Evolutionary conservation across 2,113 vertebrate species (phyloP), one percentile per base, ranked within the genome.

Genomic region (Lonchura striata): DNA sequence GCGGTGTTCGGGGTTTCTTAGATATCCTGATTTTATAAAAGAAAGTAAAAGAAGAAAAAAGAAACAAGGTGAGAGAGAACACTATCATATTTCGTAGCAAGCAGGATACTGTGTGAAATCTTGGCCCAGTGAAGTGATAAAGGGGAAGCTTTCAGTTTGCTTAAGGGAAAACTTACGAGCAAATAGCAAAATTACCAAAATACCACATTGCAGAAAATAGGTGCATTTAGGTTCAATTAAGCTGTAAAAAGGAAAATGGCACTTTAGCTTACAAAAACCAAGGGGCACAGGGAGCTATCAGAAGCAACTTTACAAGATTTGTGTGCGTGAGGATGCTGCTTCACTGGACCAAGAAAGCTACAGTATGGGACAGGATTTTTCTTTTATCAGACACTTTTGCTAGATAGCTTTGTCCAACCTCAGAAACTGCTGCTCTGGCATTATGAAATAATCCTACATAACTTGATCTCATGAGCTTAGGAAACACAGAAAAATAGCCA

Each of bases 1-100:
- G 22, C 95, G 96, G 95, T 96, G 93, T 60, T 96, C 92, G 57
- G 94, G 96, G 92, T 97, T 97, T 96, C 96, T 94, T 94, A 96
- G 95, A 96, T 94, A 96, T 96, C 95, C 94, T 96, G 27, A 95
- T 97, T 96, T 96, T 96, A 95, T 96, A 96, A 96, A 96, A 96
- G 96, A 97, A 96, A 97, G 95, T 97, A 97, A 97, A 96, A 97
- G 96, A 97, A 96, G 95, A 96, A 96, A 97, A 97, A 97, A 96
- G 95, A 96, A 96, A 97, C 94, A 95, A 96, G 95, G 95, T 97
- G 96, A 96, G 95, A 96, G 92, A 94, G 95, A 96, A 92, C 94
- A 96, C 92, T 96, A 96, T 96, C 95, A 96, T 96, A 96, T 95
- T 97, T 92, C 17, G 93, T 92, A 96, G 96, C 94, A 95, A 93